phyloP scores from a whole-genome alignment of 2,797 vertebrate genomes.

The Phrynocephalus guinanensis region DNA sequence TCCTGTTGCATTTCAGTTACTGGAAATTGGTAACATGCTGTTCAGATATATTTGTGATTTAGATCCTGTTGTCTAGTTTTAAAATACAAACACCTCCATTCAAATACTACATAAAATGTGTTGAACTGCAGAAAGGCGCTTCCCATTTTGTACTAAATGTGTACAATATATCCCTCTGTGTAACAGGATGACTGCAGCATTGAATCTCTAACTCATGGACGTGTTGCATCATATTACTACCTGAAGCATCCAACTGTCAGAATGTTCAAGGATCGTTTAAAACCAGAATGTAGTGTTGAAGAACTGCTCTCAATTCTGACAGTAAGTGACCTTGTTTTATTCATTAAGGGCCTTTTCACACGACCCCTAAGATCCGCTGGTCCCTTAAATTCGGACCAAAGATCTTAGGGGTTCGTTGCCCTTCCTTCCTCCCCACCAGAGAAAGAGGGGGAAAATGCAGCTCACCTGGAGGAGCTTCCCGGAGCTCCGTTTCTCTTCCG shows the following conservation, averaged over 20 bases:
- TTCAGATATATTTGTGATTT: neutral
- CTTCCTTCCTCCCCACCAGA: too few species aligned
- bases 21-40: constrained; percentile 1
- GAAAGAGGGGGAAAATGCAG: too few species aligned
- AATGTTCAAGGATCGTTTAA: constrained; percentile 91
- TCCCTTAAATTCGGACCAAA: too few species aligned
- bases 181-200: constrained; percentile 88
- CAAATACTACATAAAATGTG: constrained; percentile 16
- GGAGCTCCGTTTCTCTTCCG: too few species aligned
- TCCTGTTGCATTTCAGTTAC: rapidly evolving
- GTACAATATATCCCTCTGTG: constrained; percentile 42
- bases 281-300: constrained; percentile 84
- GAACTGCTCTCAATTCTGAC: constrained; percentile 91
- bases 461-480: too few species aligned
- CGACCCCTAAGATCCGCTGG: too few species aligned
- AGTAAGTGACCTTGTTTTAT: constrained; percentile 79
- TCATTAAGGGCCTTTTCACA: too few species aligned
- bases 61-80: constrained; percentile 19
- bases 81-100: constrained; percentile 15
- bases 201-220: constrained; percentile 87
- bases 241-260: constrained; percentile 92
- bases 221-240: constrained; percentile 96
- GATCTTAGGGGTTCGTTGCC: too few species aligned
- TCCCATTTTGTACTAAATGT: neutral
- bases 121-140: neutral